Evolutionary conservation across 2,888 invertebrate species (phyloP), one percentile per base, ranked within the genome.

Genomic region (Exocentrus adspersus): DNA sequence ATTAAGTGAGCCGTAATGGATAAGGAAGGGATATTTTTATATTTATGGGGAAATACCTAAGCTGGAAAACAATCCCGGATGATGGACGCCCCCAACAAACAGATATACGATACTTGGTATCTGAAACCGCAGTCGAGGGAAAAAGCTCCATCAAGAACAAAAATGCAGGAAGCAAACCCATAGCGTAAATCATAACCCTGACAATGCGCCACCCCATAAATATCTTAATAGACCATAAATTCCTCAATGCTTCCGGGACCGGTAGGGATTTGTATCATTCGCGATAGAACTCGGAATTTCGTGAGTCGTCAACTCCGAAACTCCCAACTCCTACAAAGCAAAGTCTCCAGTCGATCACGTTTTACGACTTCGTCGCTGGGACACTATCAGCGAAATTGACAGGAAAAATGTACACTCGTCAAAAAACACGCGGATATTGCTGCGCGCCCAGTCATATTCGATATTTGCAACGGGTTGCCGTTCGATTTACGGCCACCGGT

Each of bases 301-400:
- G 24, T 21, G 14, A 42, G 24, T 24, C 53, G 42, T 53, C 53
- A 53, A 52, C 57, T 21, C 32, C 45, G 21, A 50, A 24, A 24
- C 57, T 51, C 28, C 43, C 43, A 52, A 60, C 46, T 58, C 58
- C 52, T 46, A 37, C 46, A 46, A 52, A 24, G 51, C 50, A 28
- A 45, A 48, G 20, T 57, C 64, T 57, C 58, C 16, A 53, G 50
- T 59, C 65, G 45, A 65, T 65, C 65, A 56, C 52, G 57, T 62
- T 65, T 65, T 65, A 65, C 65, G 65, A 60, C 62, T 21, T 50
- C 21, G 28, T 51, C 9, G 62, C n/a, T 50, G 52, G 59, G 43
- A 48, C 60, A 54, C 66, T 73, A 73, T 75, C 74, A 68, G 66
- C 69, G 64, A 72, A 74, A 74, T 74, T 74, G 75, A 72, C 73